phyloP scores from a whole-genome alignment of 2,113 vertebrate species.

The Arenaria interpres region DNA sequence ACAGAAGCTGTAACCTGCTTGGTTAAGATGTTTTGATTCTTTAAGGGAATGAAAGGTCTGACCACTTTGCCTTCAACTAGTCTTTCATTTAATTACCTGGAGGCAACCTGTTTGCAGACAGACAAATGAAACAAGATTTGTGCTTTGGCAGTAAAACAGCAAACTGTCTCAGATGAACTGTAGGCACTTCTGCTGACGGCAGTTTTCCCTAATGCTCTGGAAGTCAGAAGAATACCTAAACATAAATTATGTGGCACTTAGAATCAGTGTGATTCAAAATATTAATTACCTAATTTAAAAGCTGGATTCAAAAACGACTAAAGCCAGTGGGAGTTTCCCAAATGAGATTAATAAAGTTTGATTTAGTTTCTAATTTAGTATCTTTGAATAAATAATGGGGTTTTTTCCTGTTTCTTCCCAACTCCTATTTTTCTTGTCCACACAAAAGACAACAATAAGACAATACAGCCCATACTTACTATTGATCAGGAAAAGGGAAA shows the following conservation, averaged over 20 bases:
- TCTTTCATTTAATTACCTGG: background rate
- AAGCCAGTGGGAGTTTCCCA: background rate
- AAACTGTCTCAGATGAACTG: background rate
- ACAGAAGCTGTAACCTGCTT: background rate
- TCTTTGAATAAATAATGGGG: background rate
- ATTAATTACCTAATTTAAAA: conserved; percentile 13
- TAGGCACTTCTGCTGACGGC: background rate
- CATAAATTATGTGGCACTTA: background rate
- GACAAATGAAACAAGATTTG: background rate
- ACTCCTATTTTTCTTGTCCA: background rate
- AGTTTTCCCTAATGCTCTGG: background rate
- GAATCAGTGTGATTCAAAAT: background rate
- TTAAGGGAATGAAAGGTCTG: background rate
- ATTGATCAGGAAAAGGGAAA: background rate
- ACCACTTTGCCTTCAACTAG: background rate
- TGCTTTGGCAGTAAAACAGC: background rate
- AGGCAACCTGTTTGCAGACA: background rate
- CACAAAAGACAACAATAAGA: background rate
- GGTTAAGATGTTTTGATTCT: background rate
- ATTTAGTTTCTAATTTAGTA: background rate
- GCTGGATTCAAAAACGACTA: background rate
- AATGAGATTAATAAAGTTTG: background rate
- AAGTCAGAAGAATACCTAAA: background rate
- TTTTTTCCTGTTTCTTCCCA: background rate
- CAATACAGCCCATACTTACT: background rate